phyloP scores from a whole-genome alignment of 2,888 invertebrate species.

The Zeuzera pyrina region DNA sequence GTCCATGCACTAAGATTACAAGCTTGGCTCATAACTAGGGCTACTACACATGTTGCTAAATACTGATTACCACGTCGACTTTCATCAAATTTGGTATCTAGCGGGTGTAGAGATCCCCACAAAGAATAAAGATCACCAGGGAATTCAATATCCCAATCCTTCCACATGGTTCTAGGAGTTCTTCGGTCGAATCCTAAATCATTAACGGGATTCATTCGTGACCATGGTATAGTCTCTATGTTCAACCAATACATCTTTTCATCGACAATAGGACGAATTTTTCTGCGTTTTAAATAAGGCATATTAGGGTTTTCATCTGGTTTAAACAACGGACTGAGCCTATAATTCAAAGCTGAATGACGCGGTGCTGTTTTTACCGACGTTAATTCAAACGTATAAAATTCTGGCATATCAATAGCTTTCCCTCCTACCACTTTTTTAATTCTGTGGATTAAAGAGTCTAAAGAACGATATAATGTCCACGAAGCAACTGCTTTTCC shows the following conservation, averaged over 20 bases:
- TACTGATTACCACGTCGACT: slow-evolving; percentile 76
- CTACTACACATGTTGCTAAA: slow-evolving; percentile 73
- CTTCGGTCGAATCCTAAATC: slow-evolving; percentile 47
- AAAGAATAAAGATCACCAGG: slow-evolving; percentile 78
- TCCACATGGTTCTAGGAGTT: slow-evolving; percentile 65
- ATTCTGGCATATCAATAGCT: slow-evolving; percentile 42
- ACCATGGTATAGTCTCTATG: slow-evolving; percentile 54
- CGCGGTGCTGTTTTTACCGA: slow-evolving; percentile 69
- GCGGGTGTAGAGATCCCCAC: slow-evolving; percentile 77
- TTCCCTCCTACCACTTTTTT: slow-evolving; percentile 25
- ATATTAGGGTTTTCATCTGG: slow-evolving; percentile 52
- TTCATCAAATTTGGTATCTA: slow-evolving; percentile 67
- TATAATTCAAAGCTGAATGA: slow-evolving; percentile 50
- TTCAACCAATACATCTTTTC: slow-evolving; percentile 67
- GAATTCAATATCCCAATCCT: slow-evolving; percentile 79
- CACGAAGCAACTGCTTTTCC: slow-evolving; percentile 46
- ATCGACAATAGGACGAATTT: slow-evolving; percentile 41
- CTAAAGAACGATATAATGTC: slow-evolving; percentile 55
- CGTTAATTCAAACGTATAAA: slow-evolving; percentile 73
- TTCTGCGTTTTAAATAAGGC: slow-evolving; percentile 42
- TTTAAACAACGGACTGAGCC: slow-evolving; percentile 54
- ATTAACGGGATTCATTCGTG: slow-evolving; percentile 43
- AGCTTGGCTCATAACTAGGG: slow-evolving; percentile 71
- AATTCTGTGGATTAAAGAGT: slow-evolving; percentile 40
- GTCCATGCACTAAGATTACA: slow-evolving; percentile 78